Evolutionary conservation across 2,888 invertebrate genomes (phyloP).

Genomic region (Gandaritis pyraliata): DNA sequence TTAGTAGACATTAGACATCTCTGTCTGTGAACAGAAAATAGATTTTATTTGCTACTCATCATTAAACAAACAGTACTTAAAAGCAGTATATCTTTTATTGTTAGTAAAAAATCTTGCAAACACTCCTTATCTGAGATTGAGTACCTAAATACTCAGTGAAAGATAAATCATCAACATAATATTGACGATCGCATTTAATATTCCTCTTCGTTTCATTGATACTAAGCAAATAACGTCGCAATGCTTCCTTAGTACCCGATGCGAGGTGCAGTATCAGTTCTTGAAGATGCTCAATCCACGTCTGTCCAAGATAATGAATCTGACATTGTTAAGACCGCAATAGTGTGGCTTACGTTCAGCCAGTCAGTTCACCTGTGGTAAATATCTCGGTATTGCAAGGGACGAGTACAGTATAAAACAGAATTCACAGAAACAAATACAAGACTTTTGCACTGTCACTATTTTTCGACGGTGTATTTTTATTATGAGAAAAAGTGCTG

Average conservation of each 20-base stretch:
- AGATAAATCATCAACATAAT: not conserved
- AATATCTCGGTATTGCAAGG: not conserved
- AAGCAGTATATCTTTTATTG: too few relatives aligned
- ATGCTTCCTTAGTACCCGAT: conserved; percentile 11
- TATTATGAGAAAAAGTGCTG: too few relatives aligned
- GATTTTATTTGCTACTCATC: too few relatives aligned
- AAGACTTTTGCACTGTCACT: too few relatives aligned
- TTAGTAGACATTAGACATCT: too few relatives aligned
- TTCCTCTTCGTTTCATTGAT: not conserved
- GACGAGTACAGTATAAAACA: not conserved
- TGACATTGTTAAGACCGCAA: conserved; percentile 51
- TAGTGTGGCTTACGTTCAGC: conserved; percentile 44
- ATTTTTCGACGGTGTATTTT: too few relatives aligned
- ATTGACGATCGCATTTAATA: not conserved
- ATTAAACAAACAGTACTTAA: too few relatives aligned
- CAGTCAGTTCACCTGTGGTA: conserved; percentile 1
- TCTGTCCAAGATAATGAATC: conserved; percentile 54
- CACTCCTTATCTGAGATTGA: too few relatives aligned
- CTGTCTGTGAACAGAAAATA: too few relatives aligned
- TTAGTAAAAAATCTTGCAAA: too few relatives aligned
- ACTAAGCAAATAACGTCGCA: conserved; percentile 7
- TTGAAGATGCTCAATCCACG: conserved; percentile 46
- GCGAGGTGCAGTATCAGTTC: conserved; percentile 35
- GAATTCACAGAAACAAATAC: not conserved
- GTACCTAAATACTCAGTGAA: too few relatives aligned